Evolutionary conservation across 2,888 invertebrate species (phyloP), one percentile per base, ranked within the genome.

Genomic region (Dryococelus australis): DNA sequence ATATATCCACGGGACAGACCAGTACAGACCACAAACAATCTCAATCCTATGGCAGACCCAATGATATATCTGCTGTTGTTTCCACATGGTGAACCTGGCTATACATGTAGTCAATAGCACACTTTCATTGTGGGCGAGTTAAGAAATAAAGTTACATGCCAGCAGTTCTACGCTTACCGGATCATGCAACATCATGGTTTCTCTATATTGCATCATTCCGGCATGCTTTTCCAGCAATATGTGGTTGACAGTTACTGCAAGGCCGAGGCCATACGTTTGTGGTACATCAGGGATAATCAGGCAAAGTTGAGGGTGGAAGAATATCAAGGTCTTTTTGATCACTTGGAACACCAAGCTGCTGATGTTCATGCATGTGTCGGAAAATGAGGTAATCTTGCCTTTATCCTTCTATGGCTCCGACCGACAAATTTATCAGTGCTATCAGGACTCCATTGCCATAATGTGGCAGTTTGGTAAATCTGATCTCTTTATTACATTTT

Each of bases 371-470:
- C n/a, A 10, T 16, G n/a, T 16, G 79, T 79, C 79, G 79, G 79
- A 16, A 79, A 6, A 24, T n/a, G n/a, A 26, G 12, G 79, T 3
- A 10, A 79, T 79, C n/a, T 79, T 79, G 10, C 27, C 79, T 79
- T 8, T 2, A 16, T 79, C 79, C 27, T 79, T 79, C 0, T 79
- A 79, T 79, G 79, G n/a, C 26, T 79, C n/a, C 10, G 91, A 12
- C 79, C 13, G 9, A 26, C 79, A 79, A 27, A 12, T 79, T 10
- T 24, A 79, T 6, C 79, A 79, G n/a, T 26, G 16, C 27, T 79
- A 3, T 79, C n/a, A 79, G 20, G 79, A 79, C 20, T 0, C 79
- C 79, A 79, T 79, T 12, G 79, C 79, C 79, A 24, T 79, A 10
- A 79, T 79, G 79, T 16, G 79, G n/a, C 79, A 27, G 79, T 84